A percentile compares a stretch with the other conserved stretches of the same genome.
Evolutionary conservation across 2,797 vertebrate genomes (phyloP).

Genomic region (Tragopan temminckii): DNA sequence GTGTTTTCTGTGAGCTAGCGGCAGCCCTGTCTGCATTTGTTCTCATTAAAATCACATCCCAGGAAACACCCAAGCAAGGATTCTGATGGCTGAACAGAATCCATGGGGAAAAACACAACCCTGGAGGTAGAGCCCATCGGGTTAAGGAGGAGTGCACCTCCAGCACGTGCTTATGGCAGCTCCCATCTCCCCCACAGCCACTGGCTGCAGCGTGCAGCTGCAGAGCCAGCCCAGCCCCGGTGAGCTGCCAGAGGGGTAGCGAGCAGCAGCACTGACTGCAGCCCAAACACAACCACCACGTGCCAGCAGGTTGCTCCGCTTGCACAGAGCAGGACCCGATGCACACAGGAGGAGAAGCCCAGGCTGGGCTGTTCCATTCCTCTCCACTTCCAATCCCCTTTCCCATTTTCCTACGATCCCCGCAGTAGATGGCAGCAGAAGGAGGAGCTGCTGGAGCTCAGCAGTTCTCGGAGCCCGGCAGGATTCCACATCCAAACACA

Average conservation of each 20-base stretch:
- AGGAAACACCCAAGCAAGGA: accelerated
- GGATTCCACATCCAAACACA: not conserved
- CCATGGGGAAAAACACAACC: not conserved
- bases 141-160: not conserved
- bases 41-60: not conserved
- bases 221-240: too few relatives aligned
- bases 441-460: too few relatives aligned
- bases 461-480: too few relatives aligned
- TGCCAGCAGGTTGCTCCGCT: not conserved
- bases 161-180: accelerated
- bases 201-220: not conserved
- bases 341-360: not conserved
- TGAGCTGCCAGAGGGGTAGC: too few relatives aligned
- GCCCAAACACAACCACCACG: not conserved
- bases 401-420: not conserved
- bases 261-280: not conserved
- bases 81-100: not conserved
- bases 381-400: not conserved
- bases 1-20: not conserved
- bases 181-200: accelerated
- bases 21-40: not conserved
- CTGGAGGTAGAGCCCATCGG: accelerated
- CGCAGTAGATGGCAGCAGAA: not conserved
- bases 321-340: not conserved
- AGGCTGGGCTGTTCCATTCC: not conserved